These are phyloP conservation scores for Pachyrhynchus sulphureomaculatus DNA, from an alignment of 1,140 invertebrate species.

Conservation along the genomic window DNA sequence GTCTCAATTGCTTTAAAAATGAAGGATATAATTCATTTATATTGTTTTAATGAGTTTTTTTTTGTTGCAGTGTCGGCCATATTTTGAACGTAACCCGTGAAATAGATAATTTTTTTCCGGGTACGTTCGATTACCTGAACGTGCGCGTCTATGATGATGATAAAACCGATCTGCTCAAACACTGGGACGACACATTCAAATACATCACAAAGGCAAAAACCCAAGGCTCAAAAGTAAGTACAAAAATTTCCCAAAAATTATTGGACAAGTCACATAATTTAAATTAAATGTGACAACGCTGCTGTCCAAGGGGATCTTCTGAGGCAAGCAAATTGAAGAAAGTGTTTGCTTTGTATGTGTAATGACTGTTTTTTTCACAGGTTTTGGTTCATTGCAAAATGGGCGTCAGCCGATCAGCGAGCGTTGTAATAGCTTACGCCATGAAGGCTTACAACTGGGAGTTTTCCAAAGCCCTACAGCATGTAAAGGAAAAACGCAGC, in stretches of 20 bases:
- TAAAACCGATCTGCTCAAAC: conserved; percentile 91
- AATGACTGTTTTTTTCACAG: conserved; percentile 54
- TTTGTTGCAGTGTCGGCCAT: conserved; percentile 79
- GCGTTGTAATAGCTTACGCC: conserved; percentile 95
- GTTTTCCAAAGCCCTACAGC: conserved; percentile 82
- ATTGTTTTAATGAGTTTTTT: no score
- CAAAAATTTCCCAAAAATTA: no score
- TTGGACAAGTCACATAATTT: no score
- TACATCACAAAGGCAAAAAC: conserved; percentile 93
- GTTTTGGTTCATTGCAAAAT: conserved; percentile 98
- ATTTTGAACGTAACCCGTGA: conserved; percentile 97
- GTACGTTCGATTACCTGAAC: conserved; percentile 94
- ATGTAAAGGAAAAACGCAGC: conserved; percentile 85
- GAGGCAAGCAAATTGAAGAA: no score
- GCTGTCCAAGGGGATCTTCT: no score
- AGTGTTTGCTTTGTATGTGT: no score
- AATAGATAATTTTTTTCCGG: conserved; percentile 99
- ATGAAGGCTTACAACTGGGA: conserved; percentile 98
- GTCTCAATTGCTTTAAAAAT: no score
- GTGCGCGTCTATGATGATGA: conserved; percentile 96
- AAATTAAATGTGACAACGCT: no score
- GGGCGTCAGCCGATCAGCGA: conserved; percentile 97
- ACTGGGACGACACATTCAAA: conserved; percentile 96
- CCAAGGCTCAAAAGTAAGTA: conserved; percentile 60
- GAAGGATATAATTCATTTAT: no score